Percentiles rank a stretch among this genome's conserved stretches.
Conservation (phyloP, 2,888 invertebrate genomes). For the Papilio protenor region DNA sequence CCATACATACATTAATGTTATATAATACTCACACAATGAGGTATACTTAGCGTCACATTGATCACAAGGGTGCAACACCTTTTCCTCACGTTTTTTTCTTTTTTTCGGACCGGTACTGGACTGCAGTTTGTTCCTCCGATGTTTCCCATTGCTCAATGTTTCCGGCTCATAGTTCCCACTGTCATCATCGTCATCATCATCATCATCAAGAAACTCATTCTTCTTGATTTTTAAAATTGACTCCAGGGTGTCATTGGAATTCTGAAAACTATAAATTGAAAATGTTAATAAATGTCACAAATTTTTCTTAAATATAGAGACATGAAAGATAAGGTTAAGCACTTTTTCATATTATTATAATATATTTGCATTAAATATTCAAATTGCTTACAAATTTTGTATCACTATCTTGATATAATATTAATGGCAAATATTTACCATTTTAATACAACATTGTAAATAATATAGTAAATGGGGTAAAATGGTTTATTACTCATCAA, state of each 20-base stretch:
- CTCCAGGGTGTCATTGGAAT: slow-evolving; percentile 42
- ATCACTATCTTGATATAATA: neutral
- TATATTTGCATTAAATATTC: neutral
- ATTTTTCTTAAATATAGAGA: no score
- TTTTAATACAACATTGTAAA: neutral
- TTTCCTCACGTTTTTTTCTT: slow-evolving; percentile 53
- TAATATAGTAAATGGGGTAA: neutral
- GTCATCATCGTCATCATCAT: slow-evolving; percentile 65
- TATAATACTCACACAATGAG: slow-evolving; percentile 27
- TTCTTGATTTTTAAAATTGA: slow-evolving; percentile 30
- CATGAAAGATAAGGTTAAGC: neutral
- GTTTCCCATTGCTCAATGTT: slow-evolving; percentile 50
- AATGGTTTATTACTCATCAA: slow-evolving; percentile 49
- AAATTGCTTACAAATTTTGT: neutral
- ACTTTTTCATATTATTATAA: neutral
- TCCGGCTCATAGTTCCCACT: slow-evolving; percentile 57
- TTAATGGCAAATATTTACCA: neutral
- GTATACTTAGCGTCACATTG: slow-evolving; percentile 72
- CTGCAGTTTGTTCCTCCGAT: slow-evolving; percentile 43
- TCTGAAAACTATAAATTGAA: slow-evolving; percentile 46
- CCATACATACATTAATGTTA: neutral
- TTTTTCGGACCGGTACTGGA: slow-evolving; percentile 49
- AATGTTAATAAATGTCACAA: neutral
- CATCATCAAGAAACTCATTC: slow-evolving; percentile 49
- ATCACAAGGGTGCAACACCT: slow-evolving; percentile 71